Base-by-base conservation (phyloP, 2,797 vertebrate species). In the Myotis myotis region DNA sequence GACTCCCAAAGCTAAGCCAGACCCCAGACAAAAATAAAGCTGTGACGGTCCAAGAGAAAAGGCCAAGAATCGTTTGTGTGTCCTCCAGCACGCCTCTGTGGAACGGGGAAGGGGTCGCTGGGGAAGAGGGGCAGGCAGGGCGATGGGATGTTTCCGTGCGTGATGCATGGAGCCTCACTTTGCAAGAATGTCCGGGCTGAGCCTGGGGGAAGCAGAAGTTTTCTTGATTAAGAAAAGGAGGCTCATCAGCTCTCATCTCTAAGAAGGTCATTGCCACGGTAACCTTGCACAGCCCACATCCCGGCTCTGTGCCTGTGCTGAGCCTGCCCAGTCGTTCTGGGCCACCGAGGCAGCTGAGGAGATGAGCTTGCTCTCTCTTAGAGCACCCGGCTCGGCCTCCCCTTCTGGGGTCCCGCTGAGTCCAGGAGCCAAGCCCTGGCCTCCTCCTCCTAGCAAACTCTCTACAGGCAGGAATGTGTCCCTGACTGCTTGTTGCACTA, bases 1-100 rank as follows among this genome's bases (percentile, higher is more conserved):
- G 51, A 81, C 87, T 95, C 62, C 64, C 60, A 16, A 70, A 64
- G n/a, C 62, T 47, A 79, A 89, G 74, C 47, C 72, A 89, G 57
- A 90, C 25, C 74, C 4, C 17, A 93, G 78, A 84, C 49, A 79
- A 93, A 94, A 93, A 96, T 84, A 87, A 94, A 75, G 78, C 51
- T 33, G 22, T 28, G 62, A 70, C 28, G 16, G 20, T n/a, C 28
- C 38, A 72, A 86, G 81, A 57, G 66, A 84, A 92, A 88, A 78
- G 76, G 83, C 57, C 38, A 80, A 84, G 60, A 78, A 53, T 72
- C 51, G 66, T 57, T 28, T 7, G 8, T 44, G 38, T 75, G 16
- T 55, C 84, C 62, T 47, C 60, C 49, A 55, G 19, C 0, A 0
- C 25, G 62, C 22, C 51, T 75, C 88, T 72, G 36, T 64, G 36